These are phyloP conservation scores for Hemichromis elongatus DNA, from an alignment of 2,113 vertebrate species.

Conservation along the genomic window DNA sequence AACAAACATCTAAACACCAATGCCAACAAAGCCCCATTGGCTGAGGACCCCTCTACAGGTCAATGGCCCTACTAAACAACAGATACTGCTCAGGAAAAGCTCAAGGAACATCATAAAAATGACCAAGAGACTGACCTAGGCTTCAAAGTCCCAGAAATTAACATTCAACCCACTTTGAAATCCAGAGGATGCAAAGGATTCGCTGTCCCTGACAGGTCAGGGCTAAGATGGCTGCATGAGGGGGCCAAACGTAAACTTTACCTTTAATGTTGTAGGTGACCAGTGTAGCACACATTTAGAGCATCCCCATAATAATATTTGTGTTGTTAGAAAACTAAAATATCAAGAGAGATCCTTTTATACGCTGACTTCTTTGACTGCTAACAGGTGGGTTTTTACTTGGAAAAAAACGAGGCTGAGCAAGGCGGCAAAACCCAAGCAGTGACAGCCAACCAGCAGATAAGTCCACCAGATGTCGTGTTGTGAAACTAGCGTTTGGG, in stretches of 20 bases:
- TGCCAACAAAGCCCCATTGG: background rate
- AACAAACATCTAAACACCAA: background rate
- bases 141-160: background rate
- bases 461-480: background rate
- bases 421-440: background rate
- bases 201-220: background rate
- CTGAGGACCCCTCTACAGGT: background rate
- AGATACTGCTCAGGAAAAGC: background rate
- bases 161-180: background rate
- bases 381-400: background rate
- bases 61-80: background rate
- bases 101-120: background rate
- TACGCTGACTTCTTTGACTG: background rate
- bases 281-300: background rate
- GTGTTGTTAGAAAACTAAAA: background rate
- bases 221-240: background rate
- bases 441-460: background rate
- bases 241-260: accelerated
- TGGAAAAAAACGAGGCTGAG: background rate
- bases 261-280: background rate
- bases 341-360: background rate
- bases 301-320: background rate
- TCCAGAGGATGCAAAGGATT: background rate
- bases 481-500: background rate
- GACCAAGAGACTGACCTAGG: accelerated